These are phyloP conservation scores for Phrynocephalus forsythii DNA, from an alignment of 2,797 vertebrate species.

Conservation along the genomic window DNA sequence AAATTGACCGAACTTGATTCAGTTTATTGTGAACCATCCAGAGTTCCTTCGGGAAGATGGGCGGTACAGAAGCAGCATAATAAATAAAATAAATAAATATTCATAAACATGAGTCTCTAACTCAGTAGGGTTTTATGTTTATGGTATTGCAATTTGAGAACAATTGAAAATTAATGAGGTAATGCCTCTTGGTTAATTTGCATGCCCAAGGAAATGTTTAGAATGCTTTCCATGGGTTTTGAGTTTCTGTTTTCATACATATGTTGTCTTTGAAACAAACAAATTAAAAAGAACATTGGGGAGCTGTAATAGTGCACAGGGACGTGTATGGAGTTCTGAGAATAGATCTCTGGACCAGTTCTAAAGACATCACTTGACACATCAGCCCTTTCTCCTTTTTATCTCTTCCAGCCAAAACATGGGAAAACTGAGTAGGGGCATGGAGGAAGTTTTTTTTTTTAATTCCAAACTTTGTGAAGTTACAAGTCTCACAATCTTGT, in stretches of 20 bases:
- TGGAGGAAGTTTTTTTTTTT: too few species aligned
- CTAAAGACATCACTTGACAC: neutral
- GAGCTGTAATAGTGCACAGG: neutral
- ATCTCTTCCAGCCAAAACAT: neutral
- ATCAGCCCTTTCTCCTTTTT: neutral
- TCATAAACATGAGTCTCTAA: slow-evolving; percentile 44
- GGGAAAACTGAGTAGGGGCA: neutral
- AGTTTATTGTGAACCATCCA: too few species aligned
- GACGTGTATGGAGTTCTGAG: neutral
- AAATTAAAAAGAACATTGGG: too few species aligned
- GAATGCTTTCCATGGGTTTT: slow-evolving; percentile 1
- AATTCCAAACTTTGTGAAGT: too few species aligned
- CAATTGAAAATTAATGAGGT: neutral
- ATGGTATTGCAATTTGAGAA: neutral
- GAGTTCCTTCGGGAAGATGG: too few species aligned
- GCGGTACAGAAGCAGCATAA: too few species aligned
- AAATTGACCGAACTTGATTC: too few species aligned
- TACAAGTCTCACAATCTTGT: too few species aligned
- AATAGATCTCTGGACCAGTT: neutral
- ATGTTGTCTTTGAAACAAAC: slow-evolving; percentile 12
- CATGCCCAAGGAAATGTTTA: neutral
- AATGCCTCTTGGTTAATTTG: neutral
- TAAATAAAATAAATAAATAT: neutral
- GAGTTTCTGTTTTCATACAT: neutral
- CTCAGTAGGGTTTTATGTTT: neutral